phyloP scores from a whole-genome alignment of 1,140 invertebrate genomes.

The Cydia fagiglandana region DNA sequence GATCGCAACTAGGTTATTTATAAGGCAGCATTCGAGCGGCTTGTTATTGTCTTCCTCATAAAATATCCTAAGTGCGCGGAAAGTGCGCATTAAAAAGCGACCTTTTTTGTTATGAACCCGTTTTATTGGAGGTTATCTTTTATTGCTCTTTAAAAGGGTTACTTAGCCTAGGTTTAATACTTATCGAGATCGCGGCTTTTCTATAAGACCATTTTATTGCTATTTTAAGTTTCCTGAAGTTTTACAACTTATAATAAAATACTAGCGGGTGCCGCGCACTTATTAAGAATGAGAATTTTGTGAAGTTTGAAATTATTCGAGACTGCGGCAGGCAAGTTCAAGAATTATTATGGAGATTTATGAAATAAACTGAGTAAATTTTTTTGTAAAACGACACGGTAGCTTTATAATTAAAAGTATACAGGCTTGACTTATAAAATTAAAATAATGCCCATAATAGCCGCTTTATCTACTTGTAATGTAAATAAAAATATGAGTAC shows the following conservation, averaged over 20 bases:
- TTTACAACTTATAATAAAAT: slow-evolving; percentile 24
- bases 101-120: slow-evolving; percentile 12
- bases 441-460: too few species aligned
- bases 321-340: not conserved
- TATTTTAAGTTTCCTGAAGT: slow-evolving; percentile 26
- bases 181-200: slow-evolving; percentile 20
- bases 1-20: not conserved
- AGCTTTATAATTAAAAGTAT: too few species aligned
- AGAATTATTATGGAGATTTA: too few species aligned
- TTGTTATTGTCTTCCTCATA: not conserved
- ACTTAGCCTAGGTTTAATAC: slow-evolving; percentile 20
- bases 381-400: too few species aligned
- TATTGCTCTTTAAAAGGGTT: slow-evolving; percentile 18
- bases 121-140: slow-evolving; percentile 29
- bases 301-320: not conserved
- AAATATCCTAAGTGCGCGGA: slow-evolving; percentile 6
- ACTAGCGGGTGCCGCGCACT: not conserved
- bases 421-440: too few species aligned
- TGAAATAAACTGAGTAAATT: too few species aligned
- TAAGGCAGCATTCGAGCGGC: not conserved
- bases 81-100: slow-evolving; percentile 9
- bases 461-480: too few species aligned
- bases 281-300: not conserved
- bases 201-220: slow-evolving; percentile 20
- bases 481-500: too few species aligned